These are phyloP conservation scores for Aplysina aerophoba DNA, from an alignment of 37 sponge, comb jelly and placozoan genomes.

Conservation along the genomic window DNA sequence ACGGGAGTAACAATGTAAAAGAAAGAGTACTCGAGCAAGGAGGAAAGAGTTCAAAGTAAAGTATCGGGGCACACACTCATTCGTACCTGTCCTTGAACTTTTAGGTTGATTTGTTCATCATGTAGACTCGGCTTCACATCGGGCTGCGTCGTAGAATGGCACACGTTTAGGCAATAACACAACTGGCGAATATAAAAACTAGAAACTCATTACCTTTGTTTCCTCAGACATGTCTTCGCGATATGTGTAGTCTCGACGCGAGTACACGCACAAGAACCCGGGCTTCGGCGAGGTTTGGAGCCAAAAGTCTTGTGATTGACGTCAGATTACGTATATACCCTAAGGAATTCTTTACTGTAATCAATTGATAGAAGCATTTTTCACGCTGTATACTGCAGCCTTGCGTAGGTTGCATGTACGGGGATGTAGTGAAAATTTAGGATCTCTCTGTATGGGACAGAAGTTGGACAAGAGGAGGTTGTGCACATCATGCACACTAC, in stretches of 20 bases:
- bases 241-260: too few relatives aligned
- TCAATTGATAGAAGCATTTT: too few relatives aligned
- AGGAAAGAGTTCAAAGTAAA: background rate
- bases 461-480: too few relatives aligned
- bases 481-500: too few relatives aligned
- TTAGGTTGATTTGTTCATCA: slow-evolving; percentile 77
- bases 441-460: too few relatives aligned
- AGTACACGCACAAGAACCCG: too few relatives aligned
- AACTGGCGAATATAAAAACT: background rate
- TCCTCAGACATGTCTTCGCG: slow-evolving; percentile 69
- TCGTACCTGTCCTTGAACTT: slow-evolving; percentile 82
- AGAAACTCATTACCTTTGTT: slow-evolving; percentile 53
- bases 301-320: background rate
- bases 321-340: background rate
- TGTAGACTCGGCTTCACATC: slow-evolving; percentile 74
- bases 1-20: slow-evolving; percentile 42
- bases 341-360: background rate
- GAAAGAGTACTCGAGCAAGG: background rate
- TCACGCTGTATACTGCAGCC: too few relatives aligned
- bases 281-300: slow-evolving; percentile 5
- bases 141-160: slow-evolving; percentile 41
- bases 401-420: too few relatives aligned
- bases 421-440: too few relatives aligned
- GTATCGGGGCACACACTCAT: background rate
- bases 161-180: background rate